These are phyloP conservation scores for silkworm (Bombyx mori) DNA, from an alignment of 1,140 invertebrate genomes.

Conservation along the genomic window ASM3026992v2 NC_085116.1:16990001-16990500, in stretches of 20 bases:
- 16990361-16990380: too few relatives aligned
- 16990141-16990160: slow-evolving; percentile 50
- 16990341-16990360: too few relatives aligned
- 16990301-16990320: too few relatives aligned
- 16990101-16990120: neutral
- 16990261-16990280: neutral
- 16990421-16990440: slow-evolving; percentile 45
- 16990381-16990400: too few relatives aligned
- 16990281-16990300: too few relatives aligned
- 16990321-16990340: too few relatives aligned
- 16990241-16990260: neutral
- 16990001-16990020: slow-evolving; percentile 49
- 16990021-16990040: slow-evolving; percentile 25
- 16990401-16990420: too few relatives aligned
- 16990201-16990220: slow-evolving; percentile 8
- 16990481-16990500: slow-evolving; percentile 47
- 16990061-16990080: neutral
- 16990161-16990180: slow-evolving; percentile 65
- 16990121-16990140: slow-evolving; percentile 24
- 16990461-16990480: slow-evolving; percentile 67
- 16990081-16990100: neutral
- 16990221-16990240: slow-evolving; percentile 1
- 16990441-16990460: slow-evolving; percentile 61
- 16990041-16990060: slow-evolving; percentile 9
- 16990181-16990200: slow-evolving; percentile 5